Base-by-base conservation (phyloP, 2,113 vertebrate species). In the Gasterosteus aculeatus region DNA sequence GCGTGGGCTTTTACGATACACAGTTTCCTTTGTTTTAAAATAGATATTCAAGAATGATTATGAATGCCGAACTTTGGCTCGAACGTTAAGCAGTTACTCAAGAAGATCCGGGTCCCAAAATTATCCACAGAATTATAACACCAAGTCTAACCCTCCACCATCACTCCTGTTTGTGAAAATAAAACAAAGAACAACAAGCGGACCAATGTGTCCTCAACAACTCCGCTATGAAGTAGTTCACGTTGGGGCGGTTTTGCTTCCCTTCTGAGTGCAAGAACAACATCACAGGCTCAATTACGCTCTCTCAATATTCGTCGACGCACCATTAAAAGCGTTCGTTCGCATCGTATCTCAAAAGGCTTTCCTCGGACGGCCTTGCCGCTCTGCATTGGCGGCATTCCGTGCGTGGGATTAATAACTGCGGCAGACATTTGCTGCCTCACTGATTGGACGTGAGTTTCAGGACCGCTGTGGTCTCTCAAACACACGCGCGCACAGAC, bases 351-450 rank as follows among this genome's bases (percentile, higher is more conserved):
- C 59, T 61, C 0, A 71, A n/a, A 26, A 67, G 41, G 14, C 35
- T 2, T 2, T 11, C 57, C n/a, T 39, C 26, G 11, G 44, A 63
- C 12, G 19, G 60, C 68, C 65, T 59, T 11, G 2, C 7, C 11
- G 14, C 16, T 22, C n/a, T 33, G 31, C 47, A 53, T 10, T 33
- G 2, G 31, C 64, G n/a, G n/a, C 51, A 26, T 54, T 59, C 2
- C 42, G 56, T 61, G 70, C 64, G 65, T 59, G 65, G 73, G 75
- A 85, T 82, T 68, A 81, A 77, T 79, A 67, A 71, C 77, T 79
- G 81, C 80, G 81, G 83, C 49, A 79, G 47, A 60, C 38, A 65
- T 56, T 60, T 70, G 64, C 78, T 35, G 77, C 69, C 56, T 60
- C 2, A 15, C 39, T 38, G 77, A 81, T 59, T 75, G 77, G 75